Conservation (phyloP, 2,113 vertebrate genomes). For the Camarhynchus parvulus region DNA sequence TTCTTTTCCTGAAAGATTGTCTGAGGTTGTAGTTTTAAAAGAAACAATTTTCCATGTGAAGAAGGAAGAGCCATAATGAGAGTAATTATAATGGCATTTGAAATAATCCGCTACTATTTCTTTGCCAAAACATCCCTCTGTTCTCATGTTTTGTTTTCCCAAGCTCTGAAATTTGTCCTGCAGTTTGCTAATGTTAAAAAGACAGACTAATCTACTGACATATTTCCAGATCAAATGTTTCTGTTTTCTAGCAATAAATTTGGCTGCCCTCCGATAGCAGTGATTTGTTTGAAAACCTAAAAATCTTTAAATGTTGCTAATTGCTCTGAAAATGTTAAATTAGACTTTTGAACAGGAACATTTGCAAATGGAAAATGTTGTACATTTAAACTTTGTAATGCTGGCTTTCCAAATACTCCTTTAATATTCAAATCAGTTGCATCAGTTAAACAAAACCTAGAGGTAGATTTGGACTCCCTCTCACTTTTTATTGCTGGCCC, state of each 20-base stretch:
- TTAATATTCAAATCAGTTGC: constrained; percentile 3
- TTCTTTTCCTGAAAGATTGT: constrained; percentile 14
- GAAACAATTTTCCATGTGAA: constrained; percentile 34
- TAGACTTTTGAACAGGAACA: not conserved
- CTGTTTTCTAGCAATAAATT: constrained; percentile 54
- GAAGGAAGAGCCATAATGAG: constrained; percentile 62
- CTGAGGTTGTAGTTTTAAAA: constrained; percentile 59
- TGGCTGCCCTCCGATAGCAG: constrained; percentile 19
- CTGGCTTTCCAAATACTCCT: constrained; percentile 32
- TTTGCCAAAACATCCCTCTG: constrained; percentile 61
- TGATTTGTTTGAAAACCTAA: constrained; percentile 34
- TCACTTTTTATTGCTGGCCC: constrained; percentile 46
- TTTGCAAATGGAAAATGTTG: not conserved
- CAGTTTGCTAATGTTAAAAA: constrained; percentile 51
- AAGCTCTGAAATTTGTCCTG: constrained; percentile 59
- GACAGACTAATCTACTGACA: constrained; percentile 36
- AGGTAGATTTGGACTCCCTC: constrained; percentile 11
- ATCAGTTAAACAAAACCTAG: constrained; percentile 43
- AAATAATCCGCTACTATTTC: constrained; percentile 56
- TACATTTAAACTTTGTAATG: not conserved
- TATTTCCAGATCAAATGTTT: constrained; percentile 43
- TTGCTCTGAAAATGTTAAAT: constrained; percentile 45
- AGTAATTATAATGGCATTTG: constrained; percentile 68
- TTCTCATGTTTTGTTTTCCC: constrained; percentile 52
- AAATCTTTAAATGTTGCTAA: constrained; percentile 44